Conservation (phyloP, 1,140 invertebrate genomes). For the Cyclargus thomasi region DNA sequence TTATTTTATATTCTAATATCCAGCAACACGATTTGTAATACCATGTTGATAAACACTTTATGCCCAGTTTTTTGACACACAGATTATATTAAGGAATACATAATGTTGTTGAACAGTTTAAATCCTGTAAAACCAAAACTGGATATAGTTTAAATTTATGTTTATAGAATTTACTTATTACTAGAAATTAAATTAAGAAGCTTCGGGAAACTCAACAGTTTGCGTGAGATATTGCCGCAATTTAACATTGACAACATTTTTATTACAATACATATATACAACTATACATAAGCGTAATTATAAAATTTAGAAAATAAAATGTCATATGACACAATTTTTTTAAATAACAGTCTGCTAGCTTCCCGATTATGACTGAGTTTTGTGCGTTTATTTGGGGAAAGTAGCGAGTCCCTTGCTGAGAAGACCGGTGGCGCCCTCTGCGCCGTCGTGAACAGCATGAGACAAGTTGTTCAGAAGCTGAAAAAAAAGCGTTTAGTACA, state of each 20-base stretch:
- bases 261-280: slow-evolving; percentile 19
- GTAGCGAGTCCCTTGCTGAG: slow-evolving; percentile 62
- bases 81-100: too few relatives aligned
- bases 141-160: background rate
- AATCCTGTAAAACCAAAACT: too few relatives aligned
- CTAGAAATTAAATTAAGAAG: slow-evolving; percentile 6
- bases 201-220: slow-evolving; percentile 30
- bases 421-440: slow-evolving; percentile 54
- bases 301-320: slow-evolving; percentile 14
- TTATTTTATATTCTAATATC: too few relatives aligned
- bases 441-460: slow-evolving; percentile 54
- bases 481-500: too few relatives aligned
- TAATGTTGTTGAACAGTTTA: too few relatives aligned
- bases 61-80: too few relatives aligned
- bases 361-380: slow-evolving; percentile 24
- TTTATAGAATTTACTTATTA: background rate
- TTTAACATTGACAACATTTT: too few relatives aligned
- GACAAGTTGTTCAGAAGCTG: slow-evolving; percentile 60
- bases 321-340: slow-evolving; percentile 10
- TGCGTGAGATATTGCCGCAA: slow-evolving; percentile 15
- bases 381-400: slow-evolving; percentile 51
- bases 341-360: slow-evolving; percentile 29
- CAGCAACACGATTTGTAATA: too few relatives aligned
- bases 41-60: too few relatives aligned
- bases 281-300: slow-evolving; percentile 20